Base-by-base conservation (phyloP, 2,113 vertebrate species). In the Crypturellus undulatus region DNA sequence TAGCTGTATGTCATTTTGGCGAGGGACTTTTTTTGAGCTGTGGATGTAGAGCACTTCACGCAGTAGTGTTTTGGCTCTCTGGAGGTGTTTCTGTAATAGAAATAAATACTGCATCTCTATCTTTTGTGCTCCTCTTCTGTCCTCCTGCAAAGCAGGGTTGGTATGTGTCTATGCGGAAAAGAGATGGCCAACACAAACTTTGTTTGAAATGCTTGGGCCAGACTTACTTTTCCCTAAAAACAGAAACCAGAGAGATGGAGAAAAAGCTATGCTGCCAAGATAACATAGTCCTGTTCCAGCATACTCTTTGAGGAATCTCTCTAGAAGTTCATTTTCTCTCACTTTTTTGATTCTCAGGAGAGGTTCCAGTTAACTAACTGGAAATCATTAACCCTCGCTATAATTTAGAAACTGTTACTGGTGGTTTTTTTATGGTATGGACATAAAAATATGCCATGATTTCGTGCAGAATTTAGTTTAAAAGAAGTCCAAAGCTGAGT, bases 111-210 rank as follows among this genome's bases (percentile, higher is more conserved):
- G 51, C n/a, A 6, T 19, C 13, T 79, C 17, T 45, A 70, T 2
- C 11, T 9, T 22, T 7, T 51, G 42, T 21, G 47, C 34, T 88
- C 7, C 2, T 68, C 79, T 52, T 51, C 34, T 72, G 65, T 83
- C 28, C 38, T 79, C 78, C 80, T 28, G 7, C 30, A 49, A 58
- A 86, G 90, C 65, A 47, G 56, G 25, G 24, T 24, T 87, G 70
- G 84, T 32, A 1, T 15, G 22, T 26, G 3, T 49, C 32, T 54
- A 24, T 76, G 91, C 40, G 88, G 79, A 63, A 43, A 42, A 47
- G 45, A 60, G 22, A 11, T 56, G 34, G 80, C 96, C 95, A 93
- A 84, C 65, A 87, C 34, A 94, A 93, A 87, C 84, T 95, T 58
- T 15, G 26, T 93, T 17, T 84, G 73, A 62, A 93, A 89, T 65